A percentile compares a stretch with the other conserved stretches of the same genome.
phyloP scores from a whole-genome alignment of 1,140 invertebrate species.

The Coelopa frigida region DNA sequence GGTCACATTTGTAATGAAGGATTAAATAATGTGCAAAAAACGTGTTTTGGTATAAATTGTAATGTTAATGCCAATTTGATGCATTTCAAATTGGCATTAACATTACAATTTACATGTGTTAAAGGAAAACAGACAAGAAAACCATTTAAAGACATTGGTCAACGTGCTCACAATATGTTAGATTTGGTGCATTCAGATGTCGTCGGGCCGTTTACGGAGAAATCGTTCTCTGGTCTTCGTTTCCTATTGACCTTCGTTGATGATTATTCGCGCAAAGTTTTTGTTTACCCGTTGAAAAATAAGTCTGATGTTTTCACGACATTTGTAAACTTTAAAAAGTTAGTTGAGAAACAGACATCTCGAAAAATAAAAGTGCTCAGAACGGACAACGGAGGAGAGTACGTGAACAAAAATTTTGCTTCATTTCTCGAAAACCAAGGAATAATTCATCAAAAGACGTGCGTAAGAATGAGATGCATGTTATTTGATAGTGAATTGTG shows the following conservation, averaged over 20 bases:
- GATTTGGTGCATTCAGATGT: not conserved
- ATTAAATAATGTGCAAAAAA: no score
- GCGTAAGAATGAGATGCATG: conserved; percentile 18
- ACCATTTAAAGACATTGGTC: not conserved
- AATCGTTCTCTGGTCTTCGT: conserved; percentile 24
- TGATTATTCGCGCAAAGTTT: conserved; percentile 28
- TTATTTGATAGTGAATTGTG: conserved; percentile 30
- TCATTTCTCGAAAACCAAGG: conserved; percentile 22
- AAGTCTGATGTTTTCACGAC: conserved; percentile 5
- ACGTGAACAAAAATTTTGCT: conserved; percentile 21
- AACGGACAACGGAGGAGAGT: conserved; percentile 39
- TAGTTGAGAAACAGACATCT: conserved; percentile 21
- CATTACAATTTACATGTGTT: no score
- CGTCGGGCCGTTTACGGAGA: conserved; percentile 6
- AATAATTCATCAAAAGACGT: conserved; percentile 35
- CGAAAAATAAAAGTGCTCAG: conserved; percentile 26
- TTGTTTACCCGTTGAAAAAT: conserved; percentile 1
- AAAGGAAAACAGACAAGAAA: no score
- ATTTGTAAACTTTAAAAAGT: conserved; percentile 12
- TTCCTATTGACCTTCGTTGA: conserved; percentile 42
- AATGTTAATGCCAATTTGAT: no score
- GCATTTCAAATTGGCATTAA: no score
- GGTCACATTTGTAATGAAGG: no score
- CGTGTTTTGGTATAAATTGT: no score
- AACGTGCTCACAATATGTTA: no score